Evolutionary conservation across 2,888 invertebrate genomes (phyloP).

Genomic region (Ichneumoninae sp.): DNA sequence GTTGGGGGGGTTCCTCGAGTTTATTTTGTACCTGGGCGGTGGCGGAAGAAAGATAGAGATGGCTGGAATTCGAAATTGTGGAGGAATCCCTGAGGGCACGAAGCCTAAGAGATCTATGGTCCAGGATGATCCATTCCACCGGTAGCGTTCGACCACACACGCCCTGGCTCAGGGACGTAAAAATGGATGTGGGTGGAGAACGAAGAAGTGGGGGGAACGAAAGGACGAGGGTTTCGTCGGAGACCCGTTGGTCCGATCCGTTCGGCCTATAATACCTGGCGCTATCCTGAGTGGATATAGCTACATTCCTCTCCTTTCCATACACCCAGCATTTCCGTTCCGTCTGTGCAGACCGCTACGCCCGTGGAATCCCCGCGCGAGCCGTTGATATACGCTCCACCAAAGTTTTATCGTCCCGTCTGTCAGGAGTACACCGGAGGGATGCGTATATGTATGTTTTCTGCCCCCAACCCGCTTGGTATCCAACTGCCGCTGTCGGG

Average conservation of each 20-base stretch:
- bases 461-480: slow-evolving; percentile 47
- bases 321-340: slow-evolving; percentile 9
- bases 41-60: slow-evolving; percentile 42
- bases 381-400: slow-evolving; percentile 77
- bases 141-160: slow-evolving; percentile 14
- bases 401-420: slow-evolving; percentile 79
- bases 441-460: slow-evolving; percentile 28
- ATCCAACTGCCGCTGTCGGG: slow-evolving; percentile 5
- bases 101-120: slow-evolving; percentile 63
- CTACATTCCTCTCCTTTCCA: slow-evolving; percentile 16
- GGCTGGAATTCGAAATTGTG: slow-evolving; percentile 57
- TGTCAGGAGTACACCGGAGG: slow-evolving; percentile 69
- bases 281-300: slow-evolving; percentile 12
- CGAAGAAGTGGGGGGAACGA: neutral
- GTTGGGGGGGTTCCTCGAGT: slow-evolving; percentile 50
- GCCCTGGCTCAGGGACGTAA: slow-evolving; percentile 8
- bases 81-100: slow-evolving; percentile 58
- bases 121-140: slow-evolving; percentile 50
- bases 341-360: slow-evolving; percentile 42
- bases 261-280: slow-evolving; percentile 31
- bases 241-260: slow-evolving; percentile 34
- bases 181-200: neutral
- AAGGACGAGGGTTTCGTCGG: slow-evolving; percentile 38
- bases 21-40: slow-evolving; percentile 47
- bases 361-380: slow-evolving; percentile 68